A percentile compares a stretch with the other conserved stretches of the same genome.
Conservation (phyloP, 1,140 invertebrate genomes). For the Thereuonema tuberculata region DNA sequence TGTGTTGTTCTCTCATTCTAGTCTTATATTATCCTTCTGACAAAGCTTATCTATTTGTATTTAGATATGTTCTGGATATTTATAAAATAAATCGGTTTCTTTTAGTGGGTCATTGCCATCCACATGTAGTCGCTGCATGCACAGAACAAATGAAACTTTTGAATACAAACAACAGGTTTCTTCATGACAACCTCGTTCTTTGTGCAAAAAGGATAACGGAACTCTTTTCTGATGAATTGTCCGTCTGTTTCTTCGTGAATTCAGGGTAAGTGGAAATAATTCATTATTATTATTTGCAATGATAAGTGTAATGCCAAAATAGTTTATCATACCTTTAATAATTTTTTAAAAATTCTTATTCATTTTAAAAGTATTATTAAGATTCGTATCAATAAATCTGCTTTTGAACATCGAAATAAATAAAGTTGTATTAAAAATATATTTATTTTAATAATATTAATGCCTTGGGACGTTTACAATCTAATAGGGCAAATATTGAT, state of each 20-base stretch:
- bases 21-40: too few species aligned
- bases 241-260: slow-evolving; percentile 93
- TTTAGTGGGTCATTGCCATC: slow-evolving; percentile 92
- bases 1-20: too few species aligned
- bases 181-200: slow-evolving; percentile 87
- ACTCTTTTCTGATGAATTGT: slow-evolving; percentile 50
- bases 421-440: too few species aligned
- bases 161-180: slow-evolving; percentile 86
- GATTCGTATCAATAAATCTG: not conserved
- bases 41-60: too few species aligned
- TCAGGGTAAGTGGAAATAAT: slow-evolving; percentile 43
- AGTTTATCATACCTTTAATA: not conserved
- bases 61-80: too few species aligned
- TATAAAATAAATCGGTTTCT: too few species aligned
- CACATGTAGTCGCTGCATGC: slow-evolving; percentile 75
- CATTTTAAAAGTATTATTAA: not conserved
- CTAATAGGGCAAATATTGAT: too few species aligned
- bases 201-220: slow-evolving; percentile 70
- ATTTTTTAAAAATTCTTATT: not conserved
- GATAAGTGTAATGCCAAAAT: not conserved
- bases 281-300: not conserved
- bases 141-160: slow-evolving; percentile 74
- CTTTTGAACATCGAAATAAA: not conserved
- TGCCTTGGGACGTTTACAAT: too few species aligned
- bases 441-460: too few species aligned